Evolutionary conservation across 1,140 invertebrate species (phyloP).

Genomic region (Cherax destructor): DNA sequence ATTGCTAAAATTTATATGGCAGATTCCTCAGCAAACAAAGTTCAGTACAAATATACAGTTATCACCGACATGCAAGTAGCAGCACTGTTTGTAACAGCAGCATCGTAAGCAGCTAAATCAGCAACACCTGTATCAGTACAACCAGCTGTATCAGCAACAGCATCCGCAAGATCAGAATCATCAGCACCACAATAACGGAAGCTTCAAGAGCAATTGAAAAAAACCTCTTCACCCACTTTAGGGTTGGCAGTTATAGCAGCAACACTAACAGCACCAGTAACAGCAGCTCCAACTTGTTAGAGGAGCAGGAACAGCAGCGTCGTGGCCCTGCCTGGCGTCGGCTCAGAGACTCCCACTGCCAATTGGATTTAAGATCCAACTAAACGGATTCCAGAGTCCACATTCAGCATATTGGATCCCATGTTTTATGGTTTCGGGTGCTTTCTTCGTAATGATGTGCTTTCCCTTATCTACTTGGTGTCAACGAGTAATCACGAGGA

Average conservation of each 20-base stretch:
- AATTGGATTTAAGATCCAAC: constrained; percentile 65
- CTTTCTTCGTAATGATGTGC: constrained; percentile 46
- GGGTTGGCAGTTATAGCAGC: background rate
- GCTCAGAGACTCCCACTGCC: constrained; percentile 50
- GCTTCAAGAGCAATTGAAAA: background rate
- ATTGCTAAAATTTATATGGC: no score
- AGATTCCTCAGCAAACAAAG: no score
- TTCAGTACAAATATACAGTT: no score
- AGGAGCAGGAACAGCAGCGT: constrained; percentile 19
- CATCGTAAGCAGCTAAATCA: no score
- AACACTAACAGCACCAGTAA: background rate
- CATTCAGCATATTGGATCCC: constrained; percentile 52
- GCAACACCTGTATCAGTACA: no score
- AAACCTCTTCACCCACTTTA: background rate
- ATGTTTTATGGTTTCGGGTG: constrained; percentile 58
- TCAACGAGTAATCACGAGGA: background rate
- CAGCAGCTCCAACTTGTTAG: background rate
- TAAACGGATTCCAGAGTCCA: constrained; percentile 67
- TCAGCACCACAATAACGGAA: background rate
- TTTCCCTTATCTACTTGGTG: background rate
- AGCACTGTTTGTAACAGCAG: no score
- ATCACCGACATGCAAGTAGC: no score
- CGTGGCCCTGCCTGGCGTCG: constrained; percentile 19
- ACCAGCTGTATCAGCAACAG: background rate
- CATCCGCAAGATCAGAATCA: background rate